Percentiles rank a stretch among this genome's conserved stretches.
These are phyloP conservation scores for Corvus moneduloides DNA, from an alignment of 2,113 vertebrate genomes.

Conservation along the genomic window DNA sequence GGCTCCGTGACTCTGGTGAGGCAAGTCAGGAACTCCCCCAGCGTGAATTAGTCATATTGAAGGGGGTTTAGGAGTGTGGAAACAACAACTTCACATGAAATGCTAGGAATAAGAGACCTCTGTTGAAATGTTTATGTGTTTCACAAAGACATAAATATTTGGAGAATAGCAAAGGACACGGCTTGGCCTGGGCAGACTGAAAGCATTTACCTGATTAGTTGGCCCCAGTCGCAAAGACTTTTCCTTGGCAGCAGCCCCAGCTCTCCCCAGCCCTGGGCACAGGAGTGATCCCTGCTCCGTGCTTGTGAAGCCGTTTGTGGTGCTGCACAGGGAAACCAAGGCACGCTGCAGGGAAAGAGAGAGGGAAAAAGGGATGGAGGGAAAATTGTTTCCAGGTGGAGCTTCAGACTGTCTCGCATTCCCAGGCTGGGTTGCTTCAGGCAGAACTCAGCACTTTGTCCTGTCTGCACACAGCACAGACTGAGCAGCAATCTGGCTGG, in stretches of 20 bases:
- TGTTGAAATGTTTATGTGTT: not conserved
- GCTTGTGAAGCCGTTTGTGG: not conserved
- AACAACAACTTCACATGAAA: not conserved
- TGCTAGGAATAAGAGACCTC: not conserved
- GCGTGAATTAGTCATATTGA: not conserved
- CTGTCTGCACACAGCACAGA: not conserved
- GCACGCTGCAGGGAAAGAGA: not conserved
- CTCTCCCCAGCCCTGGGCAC: not conserved
- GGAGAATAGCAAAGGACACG: not conserved
- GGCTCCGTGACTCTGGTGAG: not conserved
- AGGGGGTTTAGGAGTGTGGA: not conserved
- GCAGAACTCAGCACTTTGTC: not conserved
- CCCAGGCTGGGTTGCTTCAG: not conserved
- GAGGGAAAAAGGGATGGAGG: not conserved
- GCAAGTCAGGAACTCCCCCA: not conserved
- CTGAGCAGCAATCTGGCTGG: not conserved
- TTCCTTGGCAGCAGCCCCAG: not conserved
- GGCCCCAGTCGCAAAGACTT: not conserved
- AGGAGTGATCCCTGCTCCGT: not conserved
- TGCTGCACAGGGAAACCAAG: not conserved
- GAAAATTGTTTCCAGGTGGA: slow-evolving; percentile 16
- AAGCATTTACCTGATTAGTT: not conserved
- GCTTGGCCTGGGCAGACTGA: not conserved
- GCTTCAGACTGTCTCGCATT: not conserved
- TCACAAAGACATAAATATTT: not conserved